Conservation (phyloP, 30 jellyfish, hydroid and myxozoan species). For the Aurelia aurita region DNA sequence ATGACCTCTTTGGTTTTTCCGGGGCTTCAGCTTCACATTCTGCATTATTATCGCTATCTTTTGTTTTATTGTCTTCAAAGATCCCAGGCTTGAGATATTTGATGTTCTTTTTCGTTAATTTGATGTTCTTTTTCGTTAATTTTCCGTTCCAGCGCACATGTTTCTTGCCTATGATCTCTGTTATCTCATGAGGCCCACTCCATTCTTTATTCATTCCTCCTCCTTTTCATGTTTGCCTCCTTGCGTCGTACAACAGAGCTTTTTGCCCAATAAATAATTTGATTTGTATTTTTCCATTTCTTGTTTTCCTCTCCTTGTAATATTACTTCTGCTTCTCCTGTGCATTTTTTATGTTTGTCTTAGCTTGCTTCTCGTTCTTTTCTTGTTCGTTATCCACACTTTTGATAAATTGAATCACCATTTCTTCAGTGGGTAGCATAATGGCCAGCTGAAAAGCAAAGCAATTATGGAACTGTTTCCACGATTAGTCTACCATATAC, state of each 20-base stretch:
- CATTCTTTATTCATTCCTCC: neutral
- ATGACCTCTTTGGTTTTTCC: neutral
- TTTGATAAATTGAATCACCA: neutral
- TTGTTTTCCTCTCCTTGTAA: no score
- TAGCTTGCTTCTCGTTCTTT: neutral
- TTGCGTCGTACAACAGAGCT: neutral
- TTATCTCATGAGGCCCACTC: neutral
- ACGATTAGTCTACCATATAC: no score
- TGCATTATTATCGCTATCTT: no score
- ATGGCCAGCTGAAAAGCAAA: neutral
- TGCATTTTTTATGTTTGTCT: no score
- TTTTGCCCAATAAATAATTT: slow-evolving; percentile 2
- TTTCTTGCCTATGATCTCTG: neutral
- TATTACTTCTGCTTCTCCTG: no score
- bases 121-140: neutral
- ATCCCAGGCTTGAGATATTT: neutral
- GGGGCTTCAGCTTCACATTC: neutral
- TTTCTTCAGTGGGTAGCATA: neutral
- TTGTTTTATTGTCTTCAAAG: neutral
- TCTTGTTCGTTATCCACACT: neutral
- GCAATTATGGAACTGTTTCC: neutral
- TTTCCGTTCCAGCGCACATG: neutral
- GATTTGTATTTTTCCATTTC: no score
- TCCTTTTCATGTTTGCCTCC: neutral
- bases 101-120: no score